Conservation (phyloP, 1,140 invertebrate genomes). For the Nylanderia fulva region DNA sequence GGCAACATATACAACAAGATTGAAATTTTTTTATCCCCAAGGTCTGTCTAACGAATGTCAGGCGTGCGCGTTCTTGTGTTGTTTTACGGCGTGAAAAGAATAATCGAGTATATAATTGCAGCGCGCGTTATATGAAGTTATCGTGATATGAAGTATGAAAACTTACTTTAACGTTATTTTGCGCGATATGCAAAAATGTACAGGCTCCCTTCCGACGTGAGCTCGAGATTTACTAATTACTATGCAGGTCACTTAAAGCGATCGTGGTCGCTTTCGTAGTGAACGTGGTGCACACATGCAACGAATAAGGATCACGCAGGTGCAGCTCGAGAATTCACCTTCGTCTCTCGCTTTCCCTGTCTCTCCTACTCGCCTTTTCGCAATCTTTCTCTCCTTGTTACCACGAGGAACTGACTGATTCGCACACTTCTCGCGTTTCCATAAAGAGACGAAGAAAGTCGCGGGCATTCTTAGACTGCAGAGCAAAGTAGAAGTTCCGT, state of each 20-base stretch:
- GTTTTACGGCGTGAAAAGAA: constrained; percentile 19
- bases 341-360: constrained; percentile 54
- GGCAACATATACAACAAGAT: constrained; percentile 6
- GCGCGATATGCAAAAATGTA: constrained; percentile 45
- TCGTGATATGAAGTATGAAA: constrained; percentile 23
- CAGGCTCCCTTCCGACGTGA: background rate
- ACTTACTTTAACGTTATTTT: constrained; percentile 45
- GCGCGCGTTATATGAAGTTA: constrained; percentile 2
- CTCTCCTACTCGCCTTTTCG: constrained; percentile 57
- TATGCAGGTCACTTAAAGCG: constrained; percentile 51
- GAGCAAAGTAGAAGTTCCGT: constrained; percentile 29
- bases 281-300: constrained; percentile 53
- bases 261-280: constrained; percentile 16
- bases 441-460: constrained; percentile 82
- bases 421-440: constrained; percentile 82
- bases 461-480: constrained; percentile 72
- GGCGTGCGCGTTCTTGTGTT: background rate
- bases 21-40: constrained; percentile 25
- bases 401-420: constrained; percentile 76
- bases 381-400: constrained; percentile 66
- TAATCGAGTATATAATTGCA: constrained; percentile 25
- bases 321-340: constrained; percentile 74
- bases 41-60: constrained; percentile 13
- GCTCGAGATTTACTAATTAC: constrained; percentile 49
- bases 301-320: constrained; percentile 80